Evolutionary conservation across 1,140 invertebrate species (phyloP), one percentile per base, ranked within the genome.

Genomic region (Anastatus disparis): DNA sequence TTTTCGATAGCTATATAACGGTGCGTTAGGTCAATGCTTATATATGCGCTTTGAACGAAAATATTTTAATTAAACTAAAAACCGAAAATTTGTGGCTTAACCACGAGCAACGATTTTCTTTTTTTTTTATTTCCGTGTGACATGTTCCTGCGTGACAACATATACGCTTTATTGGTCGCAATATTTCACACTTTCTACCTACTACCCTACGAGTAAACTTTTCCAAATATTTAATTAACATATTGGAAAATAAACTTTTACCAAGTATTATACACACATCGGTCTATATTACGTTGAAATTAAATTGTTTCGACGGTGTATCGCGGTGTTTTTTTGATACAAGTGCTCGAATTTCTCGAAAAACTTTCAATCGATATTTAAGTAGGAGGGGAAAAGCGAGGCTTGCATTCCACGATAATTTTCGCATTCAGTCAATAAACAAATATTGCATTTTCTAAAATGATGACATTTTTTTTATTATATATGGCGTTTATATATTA

Each of bases 21-120:
- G n/a, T n/a, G n/a, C n/a, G n/a, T 55, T 40, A 26, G 40, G 35
- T 4, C 17, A 42, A 55, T 55, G 22, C 55, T 42, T 20, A 27
- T 24, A 24, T 59, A 40, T 62, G 42, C 31, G 20, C 20, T 20
- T 8, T 7, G 35, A 7, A 7, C 35, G 48, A 15, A 76, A 79
- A 76, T 79, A 76, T 79, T 79, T 79, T 63, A 79, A 79, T 79
- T 79, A 79, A 78, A 74, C 71, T 55, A 74, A 76, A 75, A 78
- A 75, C 73, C 74, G 71, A 76, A 77, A 78, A 77, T 74, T 74
- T 75, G 76, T 12, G 74, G 74, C 68, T 50, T 13, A 38, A 6
- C 50, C 72, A 22, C 50, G n/a, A 42, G 4, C 22, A 53, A n/a
- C n/a, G n/a, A n/a, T n/a, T 73, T 71, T 72, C 69, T 50, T 67